Conservation (phyloP, 2,797 vertebrate genomes). For the Hippocampus kuda region DNA sequence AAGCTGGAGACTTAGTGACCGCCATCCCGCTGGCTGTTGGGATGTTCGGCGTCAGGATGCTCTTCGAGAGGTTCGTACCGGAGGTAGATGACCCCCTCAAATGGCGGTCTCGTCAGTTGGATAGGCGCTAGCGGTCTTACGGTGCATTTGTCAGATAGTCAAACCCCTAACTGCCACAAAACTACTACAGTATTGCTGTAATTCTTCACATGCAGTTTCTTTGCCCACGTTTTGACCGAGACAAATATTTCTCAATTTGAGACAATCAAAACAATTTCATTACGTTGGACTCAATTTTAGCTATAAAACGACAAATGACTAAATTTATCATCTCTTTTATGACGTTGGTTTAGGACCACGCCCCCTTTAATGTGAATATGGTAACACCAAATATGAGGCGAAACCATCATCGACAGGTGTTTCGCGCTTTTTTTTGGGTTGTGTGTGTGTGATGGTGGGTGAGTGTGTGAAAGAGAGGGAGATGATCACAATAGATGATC, state of each 20-base stretch:
- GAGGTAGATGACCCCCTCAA: neutral
- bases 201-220: too few species aligned
- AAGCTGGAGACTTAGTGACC: constrained; percentile 73
- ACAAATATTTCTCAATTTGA: neutral
- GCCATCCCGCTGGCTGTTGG: constrained; percentile 81
- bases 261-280: neutral
- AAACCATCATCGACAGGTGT: neutral
- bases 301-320: neutral
- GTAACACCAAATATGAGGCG: neutral
- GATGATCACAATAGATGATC: too few species aligned
- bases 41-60: constrained; percentile 77
- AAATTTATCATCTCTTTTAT: neutral
- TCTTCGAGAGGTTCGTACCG: constrained; percentile 84
- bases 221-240: too few species aligned
- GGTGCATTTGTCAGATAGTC: neutral
- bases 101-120: neutral
- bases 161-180: neutral
- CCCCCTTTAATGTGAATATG: neutral
- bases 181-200: neutral
- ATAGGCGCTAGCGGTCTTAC: neutral
- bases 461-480: too few species aligned
- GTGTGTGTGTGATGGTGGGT: too few species aligned
- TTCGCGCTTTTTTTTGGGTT: too few species aligned
- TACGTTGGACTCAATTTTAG: neutral
- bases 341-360: neutral